A percentile compares a stretch with the other conserved stretches of the same genome.
Evolutionary conservation across 2,888 invertebrate species (phyloP).

Genomic region (Athetis lepigone): DNA sequence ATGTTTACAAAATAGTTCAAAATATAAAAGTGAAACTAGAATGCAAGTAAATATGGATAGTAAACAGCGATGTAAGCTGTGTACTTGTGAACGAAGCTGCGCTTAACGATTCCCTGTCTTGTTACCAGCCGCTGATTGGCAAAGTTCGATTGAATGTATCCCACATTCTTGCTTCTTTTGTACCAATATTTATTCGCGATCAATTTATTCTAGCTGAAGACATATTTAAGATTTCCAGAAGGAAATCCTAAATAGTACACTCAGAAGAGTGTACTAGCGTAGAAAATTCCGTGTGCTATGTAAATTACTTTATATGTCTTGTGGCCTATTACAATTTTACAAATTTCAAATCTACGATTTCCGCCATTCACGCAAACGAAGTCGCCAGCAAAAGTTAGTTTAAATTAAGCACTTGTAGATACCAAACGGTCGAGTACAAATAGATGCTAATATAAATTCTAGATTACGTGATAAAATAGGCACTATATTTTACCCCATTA

Average conservation of each 20-base stretch:
- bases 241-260: too few relatives aligned
- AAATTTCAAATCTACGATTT: too few relatives aligned
- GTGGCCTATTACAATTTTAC: too few relatives aligned
- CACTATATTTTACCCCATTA: constrained; percentile 31
- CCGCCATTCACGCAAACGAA: too few relatives aligned
- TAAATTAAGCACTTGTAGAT: constrained; percentile 1
- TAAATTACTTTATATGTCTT: too few relatives aligned
- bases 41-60: constrained; percentile 32
- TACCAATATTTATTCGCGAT: constrained; percentile 56
- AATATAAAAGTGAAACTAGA: constrained; percentile 12
- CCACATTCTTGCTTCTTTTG: constrained; percentile 55
- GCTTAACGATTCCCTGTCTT: constrained; percentile 64
- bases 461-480: constrained; percentile 21
- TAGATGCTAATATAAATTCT: constrained; percentile 3
- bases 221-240: constrained; percentile 3
- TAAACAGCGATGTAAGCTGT: constrained; percentile 46
- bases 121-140: constrained; percentile 69
- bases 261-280: background rate
- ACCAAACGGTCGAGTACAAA: background rate
- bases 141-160: constrained; percentile 71
- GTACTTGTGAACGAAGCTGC: constrained; percentile 61
- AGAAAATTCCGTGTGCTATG: too few relatives aligned
- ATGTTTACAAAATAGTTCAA: too few relatives aligned
- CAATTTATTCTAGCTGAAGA: constrained; percentile 17
- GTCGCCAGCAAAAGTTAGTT: too few relatives aligned